Evolutionary conservation across 2,888 invertebrate species (phyloP), one percentile per base, ranked within the genome.

Genomic region (Smittia aterrima): DNA sequence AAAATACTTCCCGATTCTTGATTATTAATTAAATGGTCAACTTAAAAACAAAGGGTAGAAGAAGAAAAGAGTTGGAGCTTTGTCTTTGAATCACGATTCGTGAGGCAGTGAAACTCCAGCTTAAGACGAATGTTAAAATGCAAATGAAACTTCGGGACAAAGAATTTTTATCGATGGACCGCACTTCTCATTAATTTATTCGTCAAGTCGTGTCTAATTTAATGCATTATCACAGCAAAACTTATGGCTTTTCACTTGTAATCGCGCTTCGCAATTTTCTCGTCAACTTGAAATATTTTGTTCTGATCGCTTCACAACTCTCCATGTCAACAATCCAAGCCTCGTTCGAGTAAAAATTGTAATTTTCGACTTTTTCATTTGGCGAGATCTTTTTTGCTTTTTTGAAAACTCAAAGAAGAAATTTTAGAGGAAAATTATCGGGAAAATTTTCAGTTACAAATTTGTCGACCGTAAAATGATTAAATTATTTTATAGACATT

Each of bases 141-240:
- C 47, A 47, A 47, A 47, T 47, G 47, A 47, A 47, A 47, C 16
- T 11, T n/a, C 2, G 47, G 16, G 47, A 11, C 11, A 16, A 47
- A 47, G 47, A 47, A 47, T 6, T 47, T n/a, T 47, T 13, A 11
- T 47, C 16, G n/a, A 6, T 47, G 47, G 16, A 16, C 16, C 16
- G 11, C 47, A 11, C 11, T 47, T 47, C 47, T 47, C 47, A 47
- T 47, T 11, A 47, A 2, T 47, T 16, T 47, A 2, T 13, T 11
- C 16, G 47, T 47, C 16, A 32, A 2, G 47, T 47, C 47, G 47
- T 47, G 11, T 47, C 16, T 47, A 47, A 47, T 47, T 47, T 47
- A 47, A 47, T 47, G 47, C 47, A 47, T 47, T 47, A 47, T 47
- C 47, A 47, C 47, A 47, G 47, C 47, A 47, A 47, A 47, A 47